These are phyloP conservation scores for Schizothorax lantsangensis DNA, from an alignment of 2,797 vertebrate genomes.

Conservation along the genomic window DNA sequence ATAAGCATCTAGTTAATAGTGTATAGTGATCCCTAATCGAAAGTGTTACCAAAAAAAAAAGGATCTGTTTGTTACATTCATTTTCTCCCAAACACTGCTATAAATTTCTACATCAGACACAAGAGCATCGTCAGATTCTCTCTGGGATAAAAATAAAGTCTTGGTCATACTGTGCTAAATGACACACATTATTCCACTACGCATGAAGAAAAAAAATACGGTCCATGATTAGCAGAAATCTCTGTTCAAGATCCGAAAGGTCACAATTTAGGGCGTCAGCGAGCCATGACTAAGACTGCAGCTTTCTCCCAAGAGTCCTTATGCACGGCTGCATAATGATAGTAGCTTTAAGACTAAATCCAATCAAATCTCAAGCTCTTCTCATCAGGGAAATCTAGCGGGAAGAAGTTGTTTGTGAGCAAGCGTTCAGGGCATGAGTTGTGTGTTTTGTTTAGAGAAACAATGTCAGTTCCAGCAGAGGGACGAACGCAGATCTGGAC, in stretches of 20 bases:
- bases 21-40: not conserved
- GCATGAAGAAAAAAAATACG: not conserved
- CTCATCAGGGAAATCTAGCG: slow-evolving; percentile 38
- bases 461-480: slow-evolving; percentile 17
- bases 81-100: not conserved
- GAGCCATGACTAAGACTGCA: slow-evolving; percentile 11
- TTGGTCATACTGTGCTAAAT: not conserved
- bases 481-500: slow-evolving; percentile 9
- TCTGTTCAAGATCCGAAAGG: not conserved
- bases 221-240: not conserved
- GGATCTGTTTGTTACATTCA: too few species aligned
- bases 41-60: not conserved
- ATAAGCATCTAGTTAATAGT: too few species aligned
- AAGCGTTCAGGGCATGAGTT: not conserved
- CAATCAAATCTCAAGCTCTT: slow-evolving; percentile 15
- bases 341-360: slow-evolving; percentile 36
- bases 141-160: not conserved
- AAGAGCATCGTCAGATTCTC: not conserved
- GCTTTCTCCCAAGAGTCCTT: slow-evolving; percentile 34
- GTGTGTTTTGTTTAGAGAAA: not conserved
- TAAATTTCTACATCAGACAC: not conserved
- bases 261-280: not conserved
- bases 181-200: not conserved
- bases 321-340: slow-evolving; percentile 39
- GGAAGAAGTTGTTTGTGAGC: slow-evolving; percentile 43